phyloP scores from a whole-genome alignment of 64 coral and sea anemone genomes.

The Actinia equina region DNA sequence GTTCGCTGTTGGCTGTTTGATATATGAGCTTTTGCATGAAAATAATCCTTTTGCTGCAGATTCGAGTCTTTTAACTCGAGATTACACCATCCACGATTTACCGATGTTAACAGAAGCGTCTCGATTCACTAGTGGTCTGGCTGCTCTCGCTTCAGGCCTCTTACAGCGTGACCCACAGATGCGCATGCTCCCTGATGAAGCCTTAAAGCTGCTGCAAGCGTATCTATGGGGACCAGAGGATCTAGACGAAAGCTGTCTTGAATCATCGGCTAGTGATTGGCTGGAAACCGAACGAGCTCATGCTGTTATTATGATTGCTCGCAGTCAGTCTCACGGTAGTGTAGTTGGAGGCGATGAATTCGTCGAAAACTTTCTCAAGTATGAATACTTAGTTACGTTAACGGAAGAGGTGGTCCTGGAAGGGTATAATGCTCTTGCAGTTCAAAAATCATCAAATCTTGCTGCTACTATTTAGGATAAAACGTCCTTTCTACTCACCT shows the following conservation, averaged over 20 bases:
- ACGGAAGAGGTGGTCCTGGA: conserved; percentile 35
- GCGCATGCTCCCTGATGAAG: conserved; percentile 51
- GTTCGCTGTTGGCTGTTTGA: conserved; percentile 77
- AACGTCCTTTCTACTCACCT: too few relatives aligned
- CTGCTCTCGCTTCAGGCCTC: conserved; percentile 43
- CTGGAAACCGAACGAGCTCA: conserved; percentile 74
- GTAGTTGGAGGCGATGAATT: conserved; percentile 54
- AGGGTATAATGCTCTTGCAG: conserved; percentile 36
- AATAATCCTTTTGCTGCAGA: conserved; percentile 72
- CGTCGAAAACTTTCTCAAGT: conserved; percentile 82
- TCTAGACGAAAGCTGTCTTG: conserved; percentile 77
- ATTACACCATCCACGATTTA: conserved; percentile 46
- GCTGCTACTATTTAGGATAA: neutral
- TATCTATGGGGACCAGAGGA: conserved; percentile 78
- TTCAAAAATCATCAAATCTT: neutral
- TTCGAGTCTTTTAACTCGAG: conserved; percentile 34
- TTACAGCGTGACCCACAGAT: conserved; percentile 47
- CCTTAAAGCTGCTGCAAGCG: conserved; percentile 72
- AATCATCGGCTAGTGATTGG: conserved; percentile 71
- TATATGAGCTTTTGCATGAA: conserved; percentile 75
- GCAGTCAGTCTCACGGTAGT: conserved; percentile 53
- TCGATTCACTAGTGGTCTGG: conserved; percentile 50
- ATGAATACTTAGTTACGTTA: conserved; percentile 67
- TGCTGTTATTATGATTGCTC: conserved; percentile 70
- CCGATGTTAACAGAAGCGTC: conserved; percentile 59